These are phyloP conservation scores for Pygoscelis adeliae DNA, from an alignment of 2,113 vertebrate species.

Conservation along the genomic window DNA sequence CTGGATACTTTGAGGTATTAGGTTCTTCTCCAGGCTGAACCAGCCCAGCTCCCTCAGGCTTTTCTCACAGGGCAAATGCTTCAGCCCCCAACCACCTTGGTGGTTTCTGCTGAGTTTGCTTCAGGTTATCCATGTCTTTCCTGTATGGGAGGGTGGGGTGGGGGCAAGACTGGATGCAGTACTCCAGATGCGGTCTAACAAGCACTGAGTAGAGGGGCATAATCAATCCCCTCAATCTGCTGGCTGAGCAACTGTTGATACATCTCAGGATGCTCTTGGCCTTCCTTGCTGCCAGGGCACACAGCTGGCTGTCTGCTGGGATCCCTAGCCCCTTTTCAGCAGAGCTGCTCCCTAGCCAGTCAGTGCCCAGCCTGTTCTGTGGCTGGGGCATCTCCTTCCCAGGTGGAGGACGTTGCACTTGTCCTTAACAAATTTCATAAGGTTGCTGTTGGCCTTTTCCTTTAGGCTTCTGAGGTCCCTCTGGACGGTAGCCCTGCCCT, in stretches of 20 bases:
- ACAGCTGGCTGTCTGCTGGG: neutral
- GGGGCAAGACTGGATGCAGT: neutral
- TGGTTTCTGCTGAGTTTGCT: neutral
- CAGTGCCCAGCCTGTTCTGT: neutral
- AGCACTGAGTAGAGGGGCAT: neutral
- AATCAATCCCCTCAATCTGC: neutral
- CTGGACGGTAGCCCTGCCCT: neutral
- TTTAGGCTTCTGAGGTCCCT: neutral
- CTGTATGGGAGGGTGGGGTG: too few relatives aligned
- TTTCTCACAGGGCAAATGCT: neutral
- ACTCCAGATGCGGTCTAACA: neutral
- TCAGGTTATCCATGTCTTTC: neutral
- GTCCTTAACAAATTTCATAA: neutral
- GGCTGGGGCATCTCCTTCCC: neutral
- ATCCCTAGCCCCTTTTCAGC: neutral
- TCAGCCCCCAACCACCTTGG: neutral
- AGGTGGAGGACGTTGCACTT: neutral
- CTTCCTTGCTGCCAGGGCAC: neutral
- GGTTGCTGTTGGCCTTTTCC: neutral
- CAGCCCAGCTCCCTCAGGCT: neutral
- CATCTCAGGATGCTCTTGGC: neutral
- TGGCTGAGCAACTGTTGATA: neutral
- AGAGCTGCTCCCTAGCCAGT: neutral
- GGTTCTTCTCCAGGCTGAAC: neutral
- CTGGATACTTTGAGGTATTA: neutral